Evolutionary conservation across 2,888 invertebrate genomes (phyloP), one percentile per base, ranked within the genome.

Genomic region (Malthinus flaveolus): DNA sequence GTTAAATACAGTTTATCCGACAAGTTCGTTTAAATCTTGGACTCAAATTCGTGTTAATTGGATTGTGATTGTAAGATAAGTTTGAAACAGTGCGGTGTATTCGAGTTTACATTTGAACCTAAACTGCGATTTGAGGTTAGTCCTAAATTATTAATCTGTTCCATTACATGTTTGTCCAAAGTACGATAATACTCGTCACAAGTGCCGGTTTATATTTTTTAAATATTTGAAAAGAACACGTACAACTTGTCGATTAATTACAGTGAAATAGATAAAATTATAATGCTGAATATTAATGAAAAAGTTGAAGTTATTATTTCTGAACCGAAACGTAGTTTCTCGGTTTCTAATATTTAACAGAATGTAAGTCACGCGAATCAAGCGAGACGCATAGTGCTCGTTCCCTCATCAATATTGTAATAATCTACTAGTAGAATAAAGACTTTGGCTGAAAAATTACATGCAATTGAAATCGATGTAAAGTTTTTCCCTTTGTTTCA

Each of bases 321-420:
- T 46, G 44, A 54, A n/a, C 37, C 23, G 39, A 46, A 34, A 54
- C 50, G 55, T 56, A 44, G 55, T 56, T 59, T 54, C 44, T 47
- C 34, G 31, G 36, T 59, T 59, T 59, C 59, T 56, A 59, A 59
- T 59, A 59, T 56, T 59, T 59, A 59, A 59, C 59, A 42, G 51
- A 44, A 34, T 47, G 49, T 44, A 48, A 66, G 66, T 65, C 66
- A 66, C 66, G 66, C 66, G 60, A 66, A 47, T 59, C 45, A 51
- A 54, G 62, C n/a, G n/a, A 63, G 63, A 59, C 65, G 61, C 64
- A 62, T 61, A 59, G 62, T 59, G 65, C 62, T 60, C 56, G 58
- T 66, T 66, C 66, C 63, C 66, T 66, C 61, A 61, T 66, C 63
- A 65, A 66, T 66, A 66, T 62, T 65, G 55, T 56, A 59, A 59